These are phyloP conservation scores for Leptinotarsa defecta DNA, from an alignment of 1,140 invertebrate species.

Conservation along the genomic window DNA sequence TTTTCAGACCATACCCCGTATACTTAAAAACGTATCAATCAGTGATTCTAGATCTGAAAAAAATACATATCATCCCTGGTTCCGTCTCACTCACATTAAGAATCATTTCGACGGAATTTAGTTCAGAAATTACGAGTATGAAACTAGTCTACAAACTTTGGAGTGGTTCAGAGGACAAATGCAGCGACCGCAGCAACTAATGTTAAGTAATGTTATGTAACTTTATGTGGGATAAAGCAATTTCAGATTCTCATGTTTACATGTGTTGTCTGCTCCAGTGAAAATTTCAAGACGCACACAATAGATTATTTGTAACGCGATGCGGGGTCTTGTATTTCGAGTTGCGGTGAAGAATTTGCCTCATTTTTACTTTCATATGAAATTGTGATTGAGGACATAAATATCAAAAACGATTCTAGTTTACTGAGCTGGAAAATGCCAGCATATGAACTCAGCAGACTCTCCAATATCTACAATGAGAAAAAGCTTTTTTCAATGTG, in stretches of 20 bases:
- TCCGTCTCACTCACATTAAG: too few species aligned
- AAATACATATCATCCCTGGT: too few species aligned
- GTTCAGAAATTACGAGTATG: not conserved
- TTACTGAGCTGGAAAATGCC: too few species aligned
- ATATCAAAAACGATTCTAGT: too few species aligned
- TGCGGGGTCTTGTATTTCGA: not conserved
- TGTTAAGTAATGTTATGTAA: conserved; percentile 6
- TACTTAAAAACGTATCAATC: too few species aligned
- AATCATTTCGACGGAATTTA: not conserved
- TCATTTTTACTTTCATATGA: too few species aligned
- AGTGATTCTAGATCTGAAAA: too few species aligned
- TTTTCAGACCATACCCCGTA: too few species aligned
- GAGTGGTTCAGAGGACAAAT: conserved; percentile 1
- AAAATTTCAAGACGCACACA: not conserved
- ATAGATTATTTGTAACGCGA: not conserved
- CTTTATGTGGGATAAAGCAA: not conserved
- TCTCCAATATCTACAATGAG: too few species aligned
- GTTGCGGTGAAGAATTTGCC: not conserved
- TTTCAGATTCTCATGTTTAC: conserved; percentile 8
- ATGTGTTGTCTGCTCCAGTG: not conserved
- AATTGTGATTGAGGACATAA: too few species aligned
- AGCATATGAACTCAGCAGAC: too few species aligned
- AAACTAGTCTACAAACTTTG: not conserved
- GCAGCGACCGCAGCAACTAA: not conserved
- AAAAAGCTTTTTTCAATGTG: too few species aligned